Evolutionary conservation across 2,113 vertebrate genomes (phyloP), one percentile per base, ranked within the genome.

Genomic region (Campylomormyrus numenius): DNA sequence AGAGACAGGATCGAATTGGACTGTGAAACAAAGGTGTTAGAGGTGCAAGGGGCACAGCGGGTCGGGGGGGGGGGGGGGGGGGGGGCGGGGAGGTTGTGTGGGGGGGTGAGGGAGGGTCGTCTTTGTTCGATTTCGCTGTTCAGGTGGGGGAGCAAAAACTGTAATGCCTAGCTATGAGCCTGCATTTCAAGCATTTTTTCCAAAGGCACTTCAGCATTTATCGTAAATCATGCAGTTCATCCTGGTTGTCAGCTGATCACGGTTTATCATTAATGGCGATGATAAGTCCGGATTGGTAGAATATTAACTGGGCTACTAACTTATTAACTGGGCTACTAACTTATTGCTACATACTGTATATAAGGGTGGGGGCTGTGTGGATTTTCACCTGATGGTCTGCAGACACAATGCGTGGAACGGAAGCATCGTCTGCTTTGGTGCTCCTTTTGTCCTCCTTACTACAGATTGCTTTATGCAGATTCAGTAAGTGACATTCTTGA

Each of bases 1-100:
- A 52, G 19, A 19, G 27, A 83, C 74, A 19, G 46, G 27, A 39
- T 24, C 0, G 17, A 83, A 42, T 21, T 80, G 48, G 49, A 53
- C 46, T 52, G 62, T 50, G 45, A 80, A 27, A 86, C 56, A 70
- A 86, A 62, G 89, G 88, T 21, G 13, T 84, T 89, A 89, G 90
- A 48, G 10, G 39, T 48, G 53, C 11, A 39, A 10, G 70, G 56
- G 90, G 89, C 91, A 11, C 88, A 62, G 15, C 21, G 90, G 24
- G 66, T 24, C 27, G 46, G 46, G 9, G 45, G 45, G 45, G 45
- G 45, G 7, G 45, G 49, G 31, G 31, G 31, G 31, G 1, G 1
- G 31, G 0, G n/a, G n/a, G n/a, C n/a, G n/a, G n/a, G n/a, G n/a
- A n/a, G n/a, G n/a, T n/a, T n/a, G n/a, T n/a, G n/a, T 31, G 31